Conservation (phyloP, 2,797 vertebrate species). For the Lepilemur septentrionalis region DNA sequence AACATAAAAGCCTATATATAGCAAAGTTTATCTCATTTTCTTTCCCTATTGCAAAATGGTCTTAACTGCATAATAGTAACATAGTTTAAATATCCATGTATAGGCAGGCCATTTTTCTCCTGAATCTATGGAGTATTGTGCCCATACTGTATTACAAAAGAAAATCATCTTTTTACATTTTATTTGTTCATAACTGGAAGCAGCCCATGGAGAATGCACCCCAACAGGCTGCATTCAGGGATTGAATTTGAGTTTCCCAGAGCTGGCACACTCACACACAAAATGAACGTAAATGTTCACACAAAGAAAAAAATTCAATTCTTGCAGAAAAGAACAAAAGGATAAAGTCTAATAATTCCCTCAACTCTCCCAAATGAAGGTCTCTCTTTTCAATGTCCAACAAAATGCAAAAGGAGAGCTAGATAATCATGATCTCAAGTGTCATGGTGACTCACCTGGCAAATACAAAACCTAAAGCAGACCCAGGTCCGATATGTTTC, state of each 20-base stretch:
- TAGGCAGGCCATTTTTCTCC: background rate
- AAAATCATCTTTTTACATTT: background rate
- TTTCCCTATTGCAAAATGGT: background rate
- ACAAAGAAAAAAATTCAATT: background rate
- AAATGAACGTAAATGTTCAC: background rate
- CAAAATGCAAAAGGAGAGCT: background rate
- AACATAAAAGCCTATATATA: background rate
- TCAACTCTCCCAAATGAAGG: background rate
- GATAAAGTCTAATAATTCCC: background rate
- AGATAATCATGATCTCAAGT: background rate
- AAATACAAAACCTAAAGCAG: background rate
- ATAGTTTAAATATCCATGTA: background rate
- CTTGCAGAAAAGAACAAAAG: background rate
- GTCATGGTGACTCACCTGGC: background rate
- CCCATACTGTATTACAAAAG: background rate
- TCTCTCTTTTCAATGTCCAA: background rate
- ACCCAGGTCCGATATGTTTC: background rate
- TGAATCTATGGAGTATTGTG: background rate
- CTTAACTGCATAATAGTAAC: background rate
- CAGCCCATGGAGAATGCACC: background rate
- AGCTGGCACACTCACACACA: background rate
- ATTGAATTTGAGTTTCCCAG: background rate
- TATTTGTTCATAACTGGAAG: background rate
- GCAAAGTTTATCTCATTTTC: background rate
- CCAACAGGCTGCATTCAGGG: background rate